Evolutionary conservation across 2,113 vertebrate species (phyloP).

Genomic region (Alouatta palliata): DNA sequence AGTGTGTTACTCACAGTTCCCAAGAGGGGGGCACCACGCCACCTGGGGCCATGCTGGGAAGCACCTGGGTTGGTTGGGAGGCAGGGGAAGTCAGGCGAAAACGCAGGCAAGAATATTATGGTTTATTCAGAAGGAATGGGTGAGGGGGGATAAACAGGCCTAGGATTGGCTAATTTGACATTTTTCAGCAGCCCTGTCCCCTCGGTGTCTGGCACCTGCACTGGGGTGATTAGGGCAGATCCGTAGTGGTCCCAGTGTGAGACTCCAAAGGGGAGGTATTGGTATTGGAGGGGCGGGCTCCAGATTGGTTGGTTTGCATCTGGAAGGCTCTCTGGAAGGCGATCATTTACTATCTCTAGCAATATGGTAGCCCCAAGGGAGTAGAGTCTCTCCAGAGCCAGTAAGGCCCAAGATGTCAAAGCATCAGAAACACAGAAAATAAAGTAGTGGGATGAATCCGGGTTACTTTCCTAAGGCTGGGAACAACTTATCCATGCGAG

Average conservation of each 20-base stretch:
- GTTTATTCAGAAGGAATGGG: neutral
- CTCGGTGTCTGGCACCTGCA: neutral
- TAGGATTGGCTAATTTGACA: neutral
- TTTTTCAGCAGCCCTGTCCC: neutral
- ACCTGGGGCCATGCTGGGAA: accelerated
- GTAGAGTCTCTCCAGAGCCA: neutral
- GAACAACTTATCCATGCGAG: accelerated
- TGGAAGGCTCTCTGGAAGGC: neutral
- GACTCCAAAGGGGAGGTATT: neutral
- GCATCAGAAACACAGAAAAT: neutral
- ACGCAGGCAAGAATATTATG: neutral
- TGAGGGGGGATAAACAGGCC: neutral
- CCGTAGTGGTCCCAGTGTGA: neutral
- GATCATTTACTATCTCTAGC: neutral
- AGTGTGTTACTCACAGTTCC: neutral
- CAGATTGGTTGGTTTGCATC: neutral
- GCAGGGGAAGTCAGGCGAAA: neutral
- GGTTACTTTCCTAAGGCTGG: neutral
- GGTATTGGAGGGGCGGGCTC: neutral
- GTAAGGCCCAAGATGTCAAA: neutral
- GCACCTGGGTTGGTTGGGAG: neutral
- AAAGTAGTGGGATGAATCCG: accelerated
- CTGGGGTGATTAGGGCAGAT: no score
- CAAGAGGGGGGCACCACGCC: neutral
- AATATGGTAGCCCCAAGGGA: neutral